Conservation (phyloP, 2,797 vertebrate species). For the Eospalax fontanierii region DNA sequence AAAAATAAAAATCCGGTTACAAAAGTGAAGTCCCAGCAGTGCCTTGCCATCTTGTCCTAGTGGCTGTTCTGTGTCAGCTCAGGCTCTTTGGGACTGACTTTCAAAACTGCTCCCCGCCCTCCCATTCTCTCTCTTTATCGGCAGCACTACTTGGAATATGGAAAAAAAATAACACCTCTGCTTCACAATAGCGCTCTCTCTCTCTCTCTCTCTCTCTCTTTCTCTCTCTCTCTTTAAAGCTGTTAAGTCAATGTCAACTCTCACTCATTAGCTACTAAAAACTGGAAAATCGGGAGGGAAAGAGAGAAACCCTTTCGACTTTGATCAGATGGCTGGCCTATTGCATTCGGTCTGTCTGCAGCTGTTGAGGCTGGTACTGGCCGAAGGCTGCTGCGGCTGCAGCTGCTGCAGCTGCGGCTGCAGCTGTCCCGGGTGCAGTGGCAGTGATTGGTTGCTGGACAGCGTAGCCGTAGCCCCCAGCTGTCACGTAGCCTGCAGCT, state of each 20-base stretch:
- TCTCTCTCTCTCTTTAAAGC: conserved; percentile 88
- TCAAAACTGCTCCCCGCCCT: conserved; percentile 81
- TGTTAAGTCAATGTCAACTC: conserved; percentile 86
- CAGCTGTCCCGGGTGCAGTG: conserved; percentile 94
- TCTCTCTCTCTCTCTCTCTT: too few relatives aligned
- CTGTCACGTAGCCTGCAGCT: conserved; percentile 94
- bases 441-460: conserved; percentile 96
- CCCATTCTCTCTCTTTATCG: conserved; percentile 71
- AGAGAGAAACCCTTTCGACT: conserved; percentile 85
- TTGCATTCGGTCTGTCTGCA: conserved; percentile 99
- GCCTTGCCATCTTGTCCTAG: conserved; percentile 82
- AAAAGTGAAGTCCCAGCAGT: conserved; percentile 86
- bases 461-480: conserved; percentile 96
- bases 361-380: conserved; percentile 98
- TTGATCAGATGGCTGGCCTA: conserved; percentile 90
- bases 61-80: conserved; percentile 80
- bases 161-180: conserved; percentile 84
- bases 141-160: conserved; percentile 82
- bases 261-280: conserved; percentile 87
- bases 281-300: conserved; percentile 83
- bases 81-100: conserved; percentile 86
- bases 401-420: conserved; percentile 90
- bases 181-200: conserved; percentile 83
- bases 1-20: conserved; percentile 85
- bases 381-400: conserved; percentile 95